A percentile compares a stretch with the other conserved stretches of the same genome.
phyloP scores from a whole-genome alignment of 92 coral and sea anemone species.

The Isaurus tuberculatus region DNA sequence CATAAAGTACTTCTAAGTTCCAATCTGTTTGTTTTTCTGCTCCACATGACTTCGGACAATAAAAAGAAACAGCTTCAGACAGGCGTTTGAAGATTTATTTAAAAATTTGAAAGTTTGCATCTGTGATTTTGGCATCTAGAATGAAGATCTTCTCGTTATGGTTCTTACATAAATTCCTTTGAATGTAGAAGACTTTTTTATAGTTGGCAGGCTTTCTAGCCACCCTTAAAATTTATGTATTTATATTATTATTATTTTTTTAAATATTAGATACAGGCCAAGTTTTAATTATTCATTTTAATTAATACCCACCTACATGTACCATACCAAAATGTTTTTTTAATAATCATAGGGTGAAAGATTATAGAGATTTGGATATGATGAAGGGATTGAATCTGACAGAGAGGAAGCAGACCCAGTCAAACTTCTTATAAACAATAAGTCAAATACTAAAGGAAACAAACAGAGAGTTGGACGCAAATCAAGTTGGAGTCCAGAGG shows the following conservation, averaged over 20 bases:
- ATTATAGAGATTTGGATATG: constrained; percentile 20
- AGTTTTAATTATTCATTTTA: constrained; percentile 19
- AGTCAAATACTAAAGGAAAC: constrained; percentile 19
- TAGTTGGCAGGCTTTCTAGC: constrained; percentile 9
- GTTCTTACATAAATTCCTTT: constrained; percentile 4
- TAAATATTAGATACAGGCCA: too few relatives aligned
- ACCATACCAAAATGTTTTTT: constrained; percentile 9
- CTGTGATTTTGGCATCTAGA: constrained; percentile 2
- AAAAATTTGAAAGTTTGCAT: constrained; percentile 2
- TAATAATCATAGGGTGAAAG: constrained; percentile 28
- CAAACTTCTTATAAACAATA: constrained; percentile 37
- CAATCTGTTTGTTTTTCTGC: background rate
- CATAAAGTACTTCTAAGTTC: background rate
- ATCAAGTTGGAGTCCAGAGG: constrained; percentile 51
- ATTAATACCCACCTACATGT: constrained; percentile 25
- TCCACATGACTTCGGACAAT: constrained; percentile 5
- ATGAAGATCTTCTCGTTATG: constrained; percentile 17
- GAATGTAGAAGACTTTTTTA: background rate
- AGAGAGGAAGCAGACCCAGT: constrained; percentile 50
- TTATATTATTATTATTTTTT: too few relatives aligned
- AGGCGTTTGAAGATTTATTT: background rate
- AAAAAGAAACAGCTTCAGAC: background rate
- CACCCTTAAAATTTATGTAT: background rate
- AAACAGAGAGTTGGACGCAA: constrained; percentile 58
- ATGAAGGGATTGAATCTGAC: constrained; percentile 38